Base-by-base conservation (phyloP, 2,113 vertebrate species). In the Dryoscopus gambensis region DNA sequence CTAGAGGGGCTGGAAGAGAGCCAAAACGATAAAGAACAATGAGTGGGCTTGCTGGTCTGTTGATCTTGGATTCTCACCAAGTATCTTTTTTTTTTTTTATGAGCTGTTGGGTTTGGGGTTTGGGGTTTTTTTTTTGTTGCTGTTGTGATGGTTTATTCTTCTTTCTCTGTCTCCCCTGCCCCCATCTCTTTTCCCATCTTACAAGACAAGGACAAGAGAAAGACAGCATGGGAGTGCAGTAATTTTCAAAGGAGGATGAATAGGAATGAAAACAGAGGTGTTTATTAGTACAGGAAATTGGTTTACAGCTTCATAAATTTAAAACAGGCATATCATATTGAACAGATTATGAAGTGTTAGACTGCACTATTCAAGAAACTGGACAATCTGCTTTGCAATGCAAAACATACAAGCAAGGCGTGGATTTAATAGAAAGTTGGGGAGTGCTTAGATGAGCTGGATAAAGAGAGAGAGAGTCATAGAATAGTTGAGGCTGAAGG, bases 21-120 rank as follows among this genome's bases (percentile, higher is more conserved):
- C 95, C 96, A 96, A 87, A 90, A 27, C 0, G 5, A 90, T 96
- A 92, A 96, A 93, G 95, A 96, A 96, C 95, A 96, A 94, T 96
- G 96, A 97, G 92, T 87, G 69, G 88, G 90, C 95, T 96, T 94
- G 79, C 92, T 96, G 96, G 83, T 96, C 95, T 96, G 96, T 90
- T 96, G 96, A 84, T 96, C 95, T 96, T 97, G 95, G 95, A 94
- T 81, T 89, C 79, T 93, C 28, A 94, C 92, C 93, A 94, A 96
- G 52, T 78, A 59, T 65, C 25, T 46, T 56, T 93, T 91, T 70
- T 84, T 40, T 25, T 55, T 89, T 62, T 62, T 40, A 35, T 27
- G 60, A 94, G 79, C 75, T 80, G 47, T 53, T 4, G 19, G 23
- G 6, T 1, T 57, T 80, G 9, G 71, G 11, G 37, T 52, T 76